phyloP scores from a whole-genome alignment of 2,113 vertebrate genomes.

The Pelecanus crispus region DNA sequence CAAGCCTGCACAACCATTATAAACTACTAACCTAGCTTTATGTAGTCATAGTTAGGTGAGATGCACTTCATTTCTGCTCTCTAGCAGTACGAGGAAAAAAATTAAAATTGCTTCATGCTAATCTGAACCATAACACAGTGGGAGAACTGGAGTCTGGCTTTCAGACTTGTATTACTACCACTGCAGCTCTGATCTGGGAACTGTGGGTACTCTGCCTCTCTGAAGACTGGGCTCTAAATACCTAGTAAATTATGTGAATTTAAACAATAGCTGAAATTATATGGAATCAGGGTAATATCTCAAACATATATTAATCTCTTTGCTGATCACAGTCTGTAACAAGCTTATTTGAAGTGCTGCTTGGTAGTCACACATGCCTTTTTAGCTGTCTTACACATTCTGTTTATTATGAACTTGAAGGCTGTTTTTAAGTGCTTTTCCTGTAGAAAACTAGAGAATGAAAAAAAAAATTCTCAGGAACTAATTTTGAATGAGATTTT shows the following conservation, averaged over 20 bases:
- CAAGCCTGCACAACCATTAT: neutral
- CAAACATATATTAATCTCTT: neutral
- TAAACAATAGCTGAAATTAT: neutral
- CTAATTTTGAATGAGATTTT: neutral
- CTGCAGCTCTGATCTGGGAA: neutral
- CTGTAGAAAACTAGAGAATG: neutral
- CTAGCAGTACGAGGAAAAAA: neutral
- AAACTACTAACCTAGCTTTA: neutral
- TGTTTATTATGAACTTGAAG: neutral
- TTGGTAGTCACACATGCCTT: rapidly evolving
- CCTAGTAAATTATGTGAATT: neutral
- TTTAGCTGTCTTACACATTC: neutral
- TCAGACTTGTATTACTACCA: neutral
- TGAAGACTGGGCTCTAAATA: neutral
- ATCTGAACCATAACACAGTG: neutral
- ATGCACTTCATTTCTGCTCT: neutral
- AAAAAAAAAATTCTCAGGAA: neutral
- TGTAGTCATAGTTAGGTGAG: neutral
- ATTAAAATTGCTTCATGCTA: neutral
- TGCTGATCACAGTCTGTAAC: neutral
- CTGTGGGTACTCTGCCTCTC: neutral
- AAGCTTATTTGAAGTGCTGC: neutral
- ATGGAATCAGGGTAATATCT: neutral
- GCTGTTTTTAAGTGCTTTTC: neutral
- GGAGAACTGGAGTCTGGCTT: neutral